A percentile compares a stretch with the other conserved stretches of the same genome.
Evolutionary conservation across 2,888 invertebrate genomes (phyloP).

Genomic region (Mesorhabditis spiculigera): DNA sequence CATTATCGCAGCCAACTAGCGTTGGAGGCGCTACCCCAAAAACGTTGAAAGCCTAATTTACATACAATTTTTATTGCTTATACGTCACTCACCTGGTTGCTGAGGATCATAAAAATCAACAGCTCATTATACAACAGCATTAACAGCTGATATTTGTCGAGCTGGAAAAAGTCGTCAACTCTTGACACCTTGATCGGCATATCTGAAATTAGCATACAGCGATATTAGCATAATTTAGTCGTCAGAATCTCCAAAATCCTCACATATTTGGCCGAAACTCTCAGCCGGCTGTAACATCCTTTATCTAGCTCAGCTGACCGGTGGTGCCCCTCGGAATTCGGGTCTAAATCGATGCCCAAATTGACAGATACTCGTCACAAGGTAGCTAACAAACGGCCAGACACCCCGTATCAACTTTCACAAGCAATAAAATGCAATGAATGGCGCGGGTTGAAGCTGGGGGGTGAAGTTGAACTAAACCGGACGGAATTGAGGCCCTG

Average conservation of each 20-base stretch:
- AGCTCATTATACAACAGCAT: conserved; percentile 38
- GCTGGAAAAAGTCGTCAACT: conserved; percentile 39
- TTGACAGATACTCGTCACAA: too few species aligned
- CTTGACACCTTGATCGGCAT: neutral
- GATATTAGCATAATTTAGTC: neutral
- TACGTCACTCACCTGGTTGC: conserved; percentile 27
- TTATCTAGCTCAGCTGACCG: too few species aligned
- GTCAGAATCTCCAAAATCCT: neutral
- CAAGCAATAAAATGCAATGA: too few species aligned
- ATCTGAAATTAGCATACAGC: neutral
- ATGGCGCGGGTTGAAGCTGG: too few species aligned
- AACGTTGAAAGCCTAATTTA: conserved; percentile 36
- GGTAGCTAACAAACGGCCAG: too few species aligned
- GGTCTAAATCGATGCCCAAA: too few species aligned
- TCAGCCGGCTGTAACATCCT: conserved; percentile 1
- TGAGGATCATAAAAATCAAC: conserved; percentile 42
- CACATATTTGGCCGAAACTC: neutral
- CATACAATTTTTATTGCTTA: neutral
- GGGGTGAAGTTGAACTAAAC: too few species aligned
- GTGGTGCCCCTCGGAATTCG: too few species aligned
- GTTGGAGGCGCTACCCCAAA: conserved; percentile 34
- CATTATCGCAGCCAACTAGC: conserved; percentile 28
- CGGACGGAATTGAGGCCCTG: too few species aligned
- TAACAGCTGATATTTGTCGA: conserved; percentile 34
- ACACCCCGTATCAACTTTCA: too few species aligned